Base-by-base conservation (phyloP, 2,888 invertebrate species). In the Standfussiana lucernea region DNA sequence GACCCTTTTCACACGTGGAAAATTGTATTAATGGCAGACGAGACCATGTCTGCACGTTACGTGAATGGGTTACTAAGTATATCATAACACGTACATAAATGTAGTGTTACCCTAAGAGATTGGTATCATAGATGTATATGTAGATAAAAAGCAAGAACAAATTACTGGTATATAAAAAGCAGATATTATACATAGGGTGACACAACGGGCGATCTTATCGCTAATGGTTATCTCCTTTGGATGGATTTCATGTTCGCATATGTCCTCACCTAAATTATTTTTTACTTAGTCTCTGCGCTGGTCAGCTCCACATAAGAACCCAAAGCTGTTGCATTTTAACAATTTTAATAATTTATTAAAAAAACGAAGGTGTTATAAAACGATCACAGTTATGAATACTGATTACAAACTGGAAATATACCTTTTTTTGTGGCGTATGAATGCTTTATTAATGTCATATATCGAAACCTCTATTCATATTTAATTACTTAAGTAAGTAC, bases 21-120 rank as follows among this genome's bases (percentile, higher is more conserved):
- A 76, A 72, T 73, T 37, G 69, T 72, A 74, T 72, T 68, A 72
- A 77, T 74, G 2, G 59, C 28, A 50, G 84, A 72, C 81, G 68
- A 80, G 61, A 73, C 77, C 13, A 42, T 71, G 73, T 69, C 61
- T 84, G 40, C 40, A 13, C 18, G 47, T 77, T 74, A 82, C 72
- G 72, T 78, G 65, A 47, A 45, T 45, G 32, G 71, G 59, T 62
- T 72, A 59, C 45, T 37, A 69, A 47, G 53, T 56, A 50, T 13
- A 47, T 35, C 4, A 59, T 70, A 62, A 68, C 50, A 47, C 37
- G 21, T 35, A 59, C 53, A 56, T 32, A 18, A n/a, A n/a, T 40
- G 37, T 42, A 37, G 15, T 24, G 7, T 47, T 40, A 62, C 10
- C 18, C 28, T 32, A 8, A 35, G 21, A 32, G 21, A 65, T 65